A percentile compares a stretch with the other conserved stretches of the same genome.
phyloP scores from a whole-genome alignment of 2,113 vertebrate genomes.

The Struthio camelus region DNA sequence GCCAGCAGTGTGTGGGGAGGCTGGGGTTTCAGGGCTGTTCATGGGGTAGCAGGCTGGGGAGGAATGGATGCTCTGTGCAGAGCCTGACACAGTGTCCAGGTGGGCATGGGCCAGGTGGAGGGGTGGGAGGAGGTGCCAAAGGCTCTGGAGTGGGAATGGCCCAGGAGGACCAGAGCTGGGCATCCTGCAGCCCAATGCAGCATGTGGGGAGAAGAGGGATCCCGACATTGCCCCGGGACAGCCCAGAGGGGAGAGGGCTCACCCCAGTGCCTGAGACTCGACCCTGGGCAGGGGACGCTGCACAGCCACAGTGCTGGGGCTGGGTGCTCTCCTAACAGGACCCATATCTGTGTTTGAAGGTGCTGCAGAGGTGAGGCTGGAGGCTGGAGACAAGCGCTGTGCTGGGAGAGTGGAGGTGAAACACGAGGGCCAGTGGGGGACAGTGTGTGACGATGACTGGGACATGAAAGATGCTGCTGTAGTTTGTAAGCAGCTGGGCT shows the following conservation, averaged over 20 bases:
- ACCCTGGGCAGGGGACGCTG: not conserved
- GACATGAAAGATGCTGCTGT: no score
- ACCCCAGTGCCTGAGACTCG: not conserved
- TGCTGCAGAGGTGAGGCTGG: not conserved
- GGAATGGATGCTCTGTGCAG: no score
- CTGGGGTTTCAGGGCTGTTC: no score
- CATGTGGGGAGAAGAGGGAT: not conserved
- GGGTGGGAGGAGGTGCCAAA: not conserved
- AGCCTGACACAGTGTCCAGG: no score
- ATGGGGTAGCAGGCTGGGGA: no score
- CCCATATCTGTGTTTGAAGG: not conserved
- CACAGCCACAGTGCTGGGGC: no score
- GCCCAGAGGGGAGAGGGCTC: not conserved
- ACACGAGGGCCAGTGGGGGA: not conserved
- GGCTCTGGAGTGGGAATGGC: not conserved
- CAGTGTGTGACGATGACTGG: not conserved
- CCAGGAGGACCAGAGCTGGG: no score
- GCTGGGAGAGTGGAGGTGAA: conserved; percentile 9
- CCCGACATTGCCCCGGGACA: no score
- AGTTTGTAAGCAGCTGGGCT: no score
- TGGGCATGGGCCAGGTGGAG: no score
- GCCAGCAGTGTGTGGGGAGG: no score
- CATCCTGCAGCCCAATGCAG: not conserved
- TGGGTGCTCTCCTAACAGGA: not conserved
- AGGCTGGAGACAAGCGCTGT: not conserved